Conservation (phyloP, 64 coral and sea anemone species). For the Stichodactyla helianthus region DNA sequence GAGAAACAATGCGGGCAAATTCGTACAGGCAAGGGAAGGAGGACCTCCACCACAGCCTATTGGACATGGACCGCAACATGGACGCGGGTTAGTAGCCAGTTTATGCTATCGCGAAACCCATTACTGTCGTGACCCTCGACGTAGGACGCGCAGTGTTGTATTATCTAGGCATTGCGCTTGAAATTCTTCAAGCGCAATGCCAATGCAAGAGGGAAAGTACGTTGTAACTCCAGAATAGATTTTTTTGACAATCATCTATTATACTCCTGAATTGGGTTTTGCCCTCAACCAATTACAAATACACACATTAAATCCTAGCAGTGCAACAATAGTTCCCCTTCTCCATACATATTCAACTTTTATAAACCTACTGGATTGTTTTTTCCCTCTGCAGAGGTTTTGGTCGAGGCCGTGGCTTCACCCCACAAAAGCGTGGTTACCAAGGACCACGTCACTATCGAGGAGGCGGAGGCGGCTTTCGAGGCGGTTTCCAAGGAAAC, state of each 20-base stretch:
- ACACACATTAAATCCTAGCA: not conserved
- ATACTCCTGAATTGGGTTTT: not conserved
- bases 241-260: not conserved
- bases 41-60: slow-evolving; percentile 32
- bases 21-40: slow-evolving; percentile 25
- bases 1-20: slow-evolving; percentile 77
- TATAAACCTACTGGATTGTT: not conserved
- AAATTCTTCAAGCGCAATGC: no score
- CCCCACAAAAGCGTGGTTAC: slow-evolving; percentile 83
- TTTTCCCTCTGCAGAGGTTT: not conserved
- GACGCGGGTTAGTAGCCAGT: not conserved
- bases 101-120: not conserved
- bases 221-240: no score
- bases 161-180: no score
- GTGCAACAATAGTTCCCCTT: not conserved
- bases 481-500: slow-evolving; percentile 52
- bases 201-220: no score
- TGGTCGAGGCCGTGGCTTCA: slow-evolving; percentile 47
- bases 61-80: slow-evolving; percentile 15
- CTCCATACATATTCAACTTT: not conserved
- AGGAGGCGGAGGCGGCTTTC: slow-evolving; percentile 63
- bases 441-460: slow-evolving; percentile 93
- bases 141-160: no score
- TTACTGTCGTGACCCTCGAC: not conserved
- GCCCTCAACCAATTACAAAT: not conserved